Evolutionary conservation across 2,113 vertebrate species (phyloP), one percentile per base, ranked within the genome.

Genomic region (Chitala chitala): DNA sequence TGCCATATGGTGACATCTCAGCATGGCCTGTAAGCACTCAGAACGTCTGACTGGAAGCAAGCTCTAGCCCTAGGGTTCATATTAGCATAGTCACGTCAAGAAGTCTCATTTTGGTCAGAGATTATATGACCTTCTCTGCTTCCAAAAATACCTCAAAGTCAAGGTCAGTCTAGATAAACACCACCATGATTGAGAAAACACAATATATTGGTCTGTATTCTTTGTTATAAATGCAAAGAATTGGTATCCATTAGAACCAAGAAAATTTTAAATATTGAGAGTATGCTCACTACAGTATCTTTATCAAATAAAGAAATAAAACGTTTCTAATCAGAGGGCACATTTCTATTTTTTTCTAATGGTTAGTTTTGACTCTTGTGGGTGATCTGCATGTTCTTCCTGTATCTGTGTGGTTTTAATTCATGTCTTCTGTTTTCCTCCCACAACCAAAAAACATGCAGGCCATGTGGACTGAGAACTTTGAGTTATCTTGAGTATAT

Each of bases 1-100:
- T 38, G 29, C 36, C 29, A 55, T 46, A 64, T 72, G 33, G 68
- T 72, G 56, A 75, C 72, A 68, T 69, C 56, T 29, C 66, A 38
- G 72, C 55, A 13, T 44, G 24, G 22, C 46, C 56, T 2, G n/a
- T 44, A 36, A n/a, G 7, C 15, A 54, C 51, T 64, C 17, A 55
- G 66, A 33, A 24, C 38, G 33, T 42, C 10, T 36, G 61, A 56
- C 48, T 15, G 54, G 24, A 56, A 29, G 58, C 38, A 55, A 69
- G 72, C 22, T 4, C 13, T 44, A 56, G 53, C 26, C 20, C 29
- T 40, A 20, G n/a, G 42, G 31, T 22, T 61, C 58, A 59, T 58
- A 69, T 59, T 36, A 51, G 58, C 53, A 69, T 40, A 46, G 65
- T 1, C 33, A 75, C 44, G 38, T 58, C 48, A 58, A 73, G n/a